Percentiles rank a stretch among this genome's conserved stretches.
phyloP scores from a whole-genome alignment of 2,888 invertebrate species.

The Sarcophaga rosellei region DNA sequence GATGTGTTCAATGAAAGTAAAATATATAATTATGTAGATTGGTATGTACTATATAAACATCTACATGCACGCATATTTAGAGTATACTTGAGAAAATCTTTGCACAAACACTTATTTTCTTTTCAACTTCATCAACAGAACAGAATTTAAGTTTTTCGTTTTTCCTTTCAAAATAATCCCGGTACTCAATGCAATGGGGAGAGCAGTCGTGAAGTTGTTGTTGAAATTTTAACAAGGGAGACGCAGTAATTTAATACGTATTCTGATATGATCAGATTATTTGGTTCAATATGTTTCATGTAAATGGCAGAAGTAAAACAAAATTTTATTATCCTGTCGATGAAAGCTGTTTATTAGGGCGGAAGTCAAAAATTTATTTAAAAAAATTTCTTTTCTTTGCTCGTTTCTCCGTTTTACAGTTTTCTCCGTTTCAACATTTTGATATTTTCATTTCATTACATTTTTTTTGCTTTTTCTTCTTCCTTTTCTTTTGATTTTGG shows the following conservation, averaged over 20 bases:
- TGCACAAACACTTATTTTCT: background rate
- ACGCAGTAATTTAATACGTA: background rate
- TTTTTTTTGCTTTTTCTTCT: background rate
- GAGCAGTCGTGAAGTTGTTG: background rate
- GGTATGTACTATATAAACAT: background rate
- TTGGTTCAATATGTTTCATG: slow-evolving; percentile 28
- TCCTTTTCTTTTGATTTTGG: too few species aligned
- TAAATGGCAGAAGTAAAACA: slow-evolving; percentile 20
- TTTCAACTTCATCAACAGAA: background rate
- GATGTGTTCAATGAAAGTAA: background rate
- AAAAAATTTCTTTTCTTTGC: slow-evolving; percentile 33
- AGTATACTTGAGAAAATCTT: too few species aligned
- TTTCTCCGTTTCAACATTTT: background rate
- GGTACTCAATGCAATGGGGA: background rate
- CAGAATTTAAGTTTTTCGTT: too few species aligned
- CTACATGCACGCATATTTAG: background rate
- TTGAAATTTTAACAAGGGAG: background rate
- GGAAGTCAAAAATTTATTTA: slow-evolving; percentile 60
- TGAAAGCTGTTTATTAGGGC: slow-evolving; percentile 60
- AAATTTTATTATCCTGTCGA: slow-evolving; percentile 62
- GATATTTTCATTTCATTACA: background rate
- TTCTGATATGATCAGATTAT: slow-evolving; percentile 31
- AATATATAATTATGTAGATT: background rate
- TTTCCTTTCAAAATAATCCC: too few species aligned
- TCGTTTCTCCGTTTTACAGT: slow-evolving; percentile 17